Evolutionary conservation across 2,113 vertebrate genomes (phyloP), one percentile per base, ranked within the genome.

Genomic region (Psittacula cyanocephala): DNA sequence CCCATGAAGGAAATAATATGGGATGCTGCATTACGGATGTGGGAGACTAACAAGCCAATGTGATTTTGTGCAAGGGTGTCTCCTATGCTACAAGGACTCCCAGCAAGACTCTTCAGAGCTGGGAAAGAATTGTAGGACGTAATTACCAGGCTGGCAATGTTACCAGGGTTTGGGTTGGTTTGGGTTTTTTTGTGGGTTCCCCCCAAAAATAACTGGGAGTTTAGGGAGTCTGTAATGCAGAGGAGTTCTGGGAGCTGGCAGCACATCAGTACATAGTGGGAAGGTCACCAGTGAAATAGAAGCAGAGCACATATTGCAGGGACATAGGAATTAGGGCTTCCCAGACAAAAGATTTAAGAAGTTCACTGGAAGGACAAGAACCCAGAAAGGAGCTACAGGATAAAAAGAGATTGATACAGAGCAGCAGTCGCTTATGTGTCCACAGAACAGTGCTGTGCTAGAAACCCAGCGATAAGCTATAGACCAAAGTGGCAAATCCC

Each of bases 401-500:
- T 84, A 47, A 88, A 74, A 17, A 67, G 59, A 80, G n/a, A 68
- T 17, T 47, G 71, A 60, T 77, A 41, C 7, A 67, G 60, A 90
- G 50, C 13, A 74, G 64, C 44, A 75, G 46, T 86, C 6, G 6
- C 68, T 68, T 46, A 9, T 60, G 68, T 28, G 43, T 17, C 39
- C 60, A 64, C 19, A 64, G 52, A 69, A 79, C 67, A 81, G 44
- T 12, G 52, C 50, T 89, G 76, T 50, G n/a, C 57, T 46, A 10
- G 44, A 76, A 91, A 82, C 52, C 57, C 72, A 76, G 52, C 0
- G 0, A 79, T 65, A 91, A 92, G 23, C 59, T 44, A 33, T 13
- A 71, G 72, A 71, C 37, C 64, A 91, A 84, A 96, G 52, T 15
- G 31, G 47, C 44, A 91, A 94, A 96, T 79, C 80, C 57, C n/a